Evolutionary conservation across 2,113 vertebrate species (phyloP).

Genomic region (Sprattus sprattus): DNA sequence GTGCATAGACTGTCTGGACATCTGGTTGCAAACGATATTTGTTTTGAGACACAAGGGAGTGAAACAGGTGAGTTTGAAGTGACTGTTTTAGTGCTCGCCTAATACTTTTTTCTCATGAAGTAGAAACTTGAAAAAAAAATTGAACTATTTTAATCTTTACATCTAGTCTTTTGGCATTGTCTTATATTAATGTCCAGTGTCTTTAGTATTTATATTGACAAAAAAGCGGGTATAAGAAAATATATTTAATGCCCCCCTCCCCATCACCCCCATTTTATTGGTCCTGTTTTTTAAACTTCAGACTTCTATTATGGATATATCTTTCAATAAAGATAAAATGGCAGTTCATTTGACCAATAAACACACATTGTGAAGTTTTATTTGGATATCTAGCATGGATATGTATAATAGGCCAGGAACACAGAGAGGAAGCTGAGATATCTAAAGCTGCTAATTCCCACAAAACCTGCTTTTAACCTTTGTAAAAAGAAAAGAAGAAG

Average conservation of each 20-base stretch:
- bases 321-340: conserved; percentile 82
- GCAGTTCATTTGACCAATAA: conserved; percentile 81
- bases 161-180: conserved; percentile 81
- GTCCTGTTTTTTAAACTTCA: conserved; percentile 86
- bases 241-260: conserved; percentile 83
- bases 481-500: conserved; percentile 66
- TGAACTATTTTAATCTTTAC: conserved; percentile 87
- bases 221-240: conserved; percentile 95
- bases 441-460: conserved; percentile 96
- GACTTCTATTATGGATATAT: conserved; percentile 86
- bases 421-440: conserved; percentile 66
- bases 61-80: conserved; percentile 53
- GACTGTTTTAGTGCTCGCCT: conserved; percentile 73
- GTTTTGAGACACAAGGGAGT: conserved; percentile 56
- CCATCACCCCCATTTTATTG: conserved; percentile 73
- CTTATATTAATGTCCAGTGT: conserved; percentile 87
- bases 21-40: conserved; percentile 57
- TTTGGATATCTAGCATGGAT: conserved; percentile 69
- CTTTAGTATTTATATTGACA: conserved; percentile 98
- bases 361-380: conserved; percentile 67
- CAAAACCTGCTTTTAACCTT: conserved; percentile 89
- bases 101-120: conserved; percentile 78
- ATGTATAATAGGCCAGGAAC: conserved; percentile 57
- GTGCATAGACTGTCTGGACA: conserved; percentile 65
- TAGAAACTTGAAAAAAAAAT: conserved; percentile 86